Evolutionary conservation across 2,797 vertebrate genomes (phyloP), one percentile per base, ranked within the genome.

Genomic region (Siniperca scherzeri): DNA sequence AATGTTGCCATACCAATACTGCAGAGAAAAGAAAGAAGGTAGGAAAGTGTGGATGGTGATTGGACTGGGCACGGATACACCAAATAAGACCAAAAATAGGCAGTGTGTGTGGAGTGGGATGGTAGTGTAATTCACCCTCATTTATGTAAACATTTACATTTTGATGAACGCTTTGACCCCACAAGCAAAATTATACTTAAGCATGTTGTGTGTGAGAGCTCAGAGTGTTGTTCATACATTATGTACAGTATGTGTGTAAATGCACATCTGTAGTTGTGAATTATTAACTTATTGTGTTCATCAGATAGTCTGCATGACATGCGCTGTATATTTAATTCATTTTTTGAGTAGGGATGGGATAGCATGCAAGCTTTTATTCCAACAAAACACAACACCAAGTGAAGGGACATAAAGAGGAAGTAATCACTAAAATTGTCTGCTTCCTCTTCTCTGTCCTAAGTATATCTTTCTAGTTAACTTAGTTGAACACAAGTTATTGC

Each of bases 1-100:
- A 88, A 88, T 88, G 93, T 90, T 93, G 93, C 94, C 95, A 94
- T 93, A 95, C 94, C 88, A 89, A 90, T 90, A 84, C 88, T 83
- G 62, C 90, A 71, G 89, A 88, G 87, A 85, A 70, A 86, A 83
- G 83, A 82, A 55, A 79, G 70, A 90, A 86, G 79, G 78, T 79
- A 78, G 82, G 82, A 80, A 88, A 48, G 81, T 81, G 82, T 64
- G 80, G 83, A 86, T 48, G 70, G 62, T 78, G 82, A 93, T 81
- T 92, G 90, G 67, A 83, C 30, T 1, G 44, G 78, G 81, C 33
- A 71, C 30, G 52, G 81, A 84, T 82, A 84, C 82, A 67, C 89
- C 66, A 64, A 91, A 83, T 75, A 82, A 46, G 59, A 88, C 80
- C 88, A 86, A 85, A 90, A 93, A 93, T 91, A 93, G 85, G 75